Percentiles rank a stretch among this genome's conserved stretches.
Evolutionary conservation across 2,797 vertebrate genomes (phyloP).

Genomic region (Anguilla obscura): DNA sequence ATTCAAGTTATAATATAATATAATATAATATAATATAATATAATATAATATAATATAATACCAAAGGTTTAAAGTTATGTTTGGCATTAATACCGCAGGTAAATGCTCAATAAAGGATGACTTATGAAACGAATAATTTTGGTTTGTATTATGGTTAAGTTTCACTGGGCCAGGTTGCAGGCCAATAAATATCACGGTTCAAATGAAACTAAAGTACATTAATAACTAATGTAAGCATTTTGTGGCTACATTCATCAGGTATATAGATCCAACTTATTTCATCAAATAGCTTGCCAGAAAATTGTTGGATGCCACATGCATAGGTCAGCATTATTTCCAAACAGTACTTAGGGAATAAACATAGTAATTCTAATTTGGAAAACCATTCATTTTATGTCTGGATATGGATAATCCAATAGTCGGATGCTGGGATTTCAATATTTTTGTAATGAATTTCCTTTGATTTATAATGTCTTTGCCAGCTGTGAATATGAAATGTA

Average conservation of each 20-base stretch:
- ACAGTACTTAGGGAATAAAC: not conserved
- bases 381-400: not conserved
- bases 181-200: not conserved
- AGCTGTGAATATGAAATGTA: not conserved
- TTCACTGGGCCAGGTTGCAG: not conserved
- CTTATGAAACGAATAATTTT: not conserved
- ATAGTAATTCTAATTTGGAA: slow-evolving; percentile 3
- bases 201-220: not conserved
- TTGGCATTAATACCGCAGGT: not conserved
- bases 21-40: too few species aligned
- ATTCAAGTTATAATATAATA: not conserved
- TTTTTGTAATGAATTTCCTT: slow-evolving; percentile 19
- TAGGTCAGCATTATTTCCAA: slow-evolving; percentile 7
- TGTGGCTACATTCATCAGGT: not conserved
- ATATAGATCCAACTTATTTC: not conserved
- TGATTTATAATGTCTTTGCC: slow-evolving; percentile 29
- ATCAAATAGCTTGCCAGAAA: not conserved
- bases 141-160: not conserved
- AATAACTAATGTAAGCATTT: not conserved
- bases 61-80: not conserved
- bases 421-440: slow-evolving; percentile 19
- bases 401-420: slow-evolving; percentile 13
- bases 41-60: too few species aligned
- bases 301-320: not conserved
- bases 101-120: not conserved